phyloP scores from a whole-genome alignment of 2,888 invertebrate species.

The Escarpia spicata region DNA sequence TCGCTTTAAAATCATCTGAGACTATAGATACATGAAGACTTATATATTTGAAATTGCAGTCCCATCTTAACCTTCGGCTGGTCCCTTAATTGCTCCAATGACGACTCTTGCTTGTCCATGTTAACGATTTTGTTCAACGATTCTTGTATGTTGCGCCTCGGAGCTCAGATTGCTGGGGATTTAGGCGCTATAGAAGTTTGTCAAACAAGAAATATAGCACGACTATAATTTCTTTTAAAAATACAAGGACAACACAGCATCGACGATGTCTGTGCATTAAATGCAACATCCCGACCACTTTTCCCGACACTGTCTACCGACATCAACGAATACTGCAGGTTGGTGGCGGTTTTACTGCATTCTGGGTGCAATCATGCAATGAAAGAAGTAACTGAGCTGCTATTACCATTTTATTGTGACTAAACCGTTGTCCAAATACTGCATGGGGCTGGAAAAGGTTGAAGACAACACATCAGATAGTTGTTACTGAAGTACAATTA shows the following conservation, averaged over 20 bases:
- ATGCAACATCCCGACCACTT: background rate
- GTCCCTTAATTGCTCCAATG: too few species aligned
- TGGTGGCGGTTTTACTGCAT: background rate
- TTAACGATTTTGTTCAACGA: too few species aligned
- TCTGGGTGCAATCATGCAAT: background rate
- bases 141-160: too few species aligned
- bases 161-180: too few species aligned
- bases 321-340: background rate
- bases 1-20: too few species aligned
- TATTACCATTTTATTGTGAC: background rate
- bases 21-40: too few species aligned
- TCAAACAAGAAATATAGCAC: too few species aligned
- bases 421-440: background rate
- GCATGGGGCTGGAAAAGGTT: background rate
- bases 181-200: too few species aligned
- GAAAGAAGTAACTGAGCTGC: background rate
- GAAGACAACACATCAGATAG: background rate
- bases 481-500: background rate
- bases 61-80: too few species aligned
- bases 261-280: background rate
- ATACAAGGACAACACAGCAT: background rate
- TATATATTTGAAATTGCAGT: too few species aligned
- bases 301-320: background rate
- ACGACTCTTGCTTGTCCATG: too few species aligned
- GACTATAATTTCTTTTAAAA: too few species aligned